Evolutionary conservation across 2,888 invertebrate species (phyloP).

Genomic region (Lochmaea capreae): DNA sequence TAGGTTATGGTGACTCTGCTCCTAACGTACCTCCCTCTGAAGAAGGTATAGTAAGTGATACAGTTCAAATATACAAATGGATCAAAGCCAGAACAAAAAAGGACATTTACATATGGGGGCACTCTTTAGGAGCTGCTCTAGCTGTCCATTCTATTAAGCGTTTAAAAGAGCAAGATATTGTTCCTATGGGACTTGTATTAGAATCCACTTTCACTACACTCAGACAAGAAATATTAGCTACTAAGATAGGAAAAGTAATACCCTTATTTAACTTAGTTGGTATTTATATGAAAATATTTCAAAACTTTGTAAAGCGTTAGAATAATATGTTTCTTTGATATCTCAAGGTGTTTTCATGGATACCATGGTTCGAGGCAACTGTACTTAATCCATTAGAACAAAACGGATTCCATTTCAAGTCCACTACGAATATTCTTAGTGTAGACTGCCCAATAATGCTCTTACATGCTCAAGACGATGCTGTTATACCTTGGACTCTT

Average conservation of each 20-base stretch:
- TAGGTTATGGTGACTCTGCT: slow-evolving; percentile 62
- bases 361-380: slow-evolving; percentile 60
- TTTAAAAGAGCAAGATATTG: slow-evolving; percentile 47
- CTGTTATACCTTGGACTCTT: slow-evolving; percentile 55
- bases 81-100: slow-evolving; percentile 51
- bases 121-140: slow-evolving; percentile 60
- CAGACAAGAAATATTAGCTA: slow-evolving; percentile 55
- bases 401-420: slow-evolving; percentile 58
- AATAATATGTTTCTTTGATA: too few species aligned
- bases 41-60: slow-evolving; percentile 57
- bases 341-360: slow-evolving; percentile 58
- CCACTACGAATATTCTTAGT: slow-evolving; percentile 53
- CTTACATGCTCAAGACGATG: slow-evolving; percentile 60
- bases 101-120: slow-evolving; percentile 61
- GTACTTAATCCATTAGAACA: slow-evolving; percentile 56
- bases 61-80: slow-evolving; percentile 59
- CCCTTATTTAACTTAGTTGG: too few species aligned
- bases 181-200: slow-evolving; percentile 56
- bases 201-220: slow-evolving; percentile 59
- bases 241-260: slow-evolving; percentile 53
- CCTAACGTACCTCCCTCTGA: slow-evolving; percentile 54
- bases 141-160: slow-evolving; percentile 53
- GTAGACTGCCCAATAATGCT: slow-evolving; percentile 61
- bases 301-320: too few species aligned
- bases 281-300: background rate